Evolutionary conservation across 1,140 invertebrate species (phyloP), one percentile per base, ranked within the genome.

Genomic region (Leptinotarsa defecta): DNA sequence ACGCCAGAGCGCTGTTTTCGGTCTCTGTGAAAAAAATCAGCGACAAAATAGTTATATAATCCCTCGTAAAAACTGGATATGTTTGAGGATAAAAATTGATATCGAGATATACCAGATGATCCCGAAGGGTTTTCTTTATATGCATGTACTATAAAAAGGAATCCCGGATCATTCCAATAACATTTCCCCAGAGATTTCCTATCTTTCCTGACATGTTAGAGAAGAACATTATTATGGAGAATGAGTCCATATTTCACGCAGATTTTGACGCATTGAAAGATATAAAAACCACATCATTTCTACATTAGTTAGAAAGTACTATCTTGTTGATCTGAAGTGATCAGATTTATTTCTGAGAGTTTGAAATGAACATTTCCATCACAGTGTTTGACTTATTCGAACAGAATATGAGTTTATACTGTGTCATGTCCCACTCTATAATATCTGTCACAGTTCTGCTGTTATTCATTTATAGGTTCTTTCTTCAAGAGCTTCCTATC

Each of bases 171-270:
- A 71, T 71, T 71, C 27, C 69, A 71, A 22, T 48, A 71, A 71
- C 69, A 71, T 71, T 71, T 27, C 52, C 49, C 69, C 20, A 27
- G 69, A 71, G 69, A 57, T 57, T 71, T 57, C 48, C 69, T 71
- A 71, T 71, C 69, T 71, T 71, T 65, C 22, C 49, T n/a, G 20
- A 17, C 48, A 22, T 57, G 20, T 71, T 48, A 71, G 49, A 2
- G 6, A 52, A 8, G 69, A 71, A 71, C 20, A 61, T 71, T 71
- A 71, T 48, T 71, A 57, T 71, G 49, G n/a, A 61, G 48, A 61
- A 20, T 71, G 48, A 61, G 48, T 71, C 52, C 69, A 19, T 48
- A 71, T 71, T 69, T 27, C 48, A 71, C 69, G 69, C 69, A 24
- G 17, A n/a, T 71, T 61, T 48, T 68, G 24, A 68, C 67, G 27